Evolutionary conservation across 2,113 vertebrate genomes (phyloP), one percentile per base, ranked within the genome.

Genomic region (Myocastor coypus): DNA sequence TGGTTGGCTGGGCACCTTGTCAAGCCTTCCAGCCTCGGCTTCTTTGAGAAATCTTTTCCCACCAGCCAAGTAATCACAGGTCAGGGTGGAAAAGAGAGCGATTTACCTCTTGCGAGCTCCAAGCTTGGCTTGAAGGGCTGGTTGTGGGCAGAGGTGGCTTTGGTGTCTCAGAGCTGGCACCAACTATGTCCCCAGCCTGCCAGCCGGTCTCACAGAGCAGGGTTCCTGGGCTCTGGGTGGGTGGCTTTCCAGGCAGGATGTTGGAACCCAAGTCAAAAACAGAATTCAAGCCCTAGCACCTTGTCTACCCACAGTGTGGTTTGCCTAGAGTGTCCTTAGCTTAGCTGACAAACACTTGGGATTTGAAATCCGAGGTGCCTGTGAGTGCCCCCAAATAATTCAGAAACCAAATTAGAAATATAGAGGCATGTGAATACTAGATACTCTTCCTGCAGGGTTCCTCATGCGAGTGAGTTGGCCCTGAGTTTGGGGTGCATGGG

Each of bases 91-190:
- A 22, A 32, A 11, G 17, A 30, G 26, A 6, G 28, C 3, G 28
- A 4, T 40, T 10, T 17, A 7, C 42, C 55, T 34, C 11, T 30
- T 17, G 4, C 46, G 3, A 13, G 28, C 28, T 30, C 30, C 1
- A 19, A 22, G 28, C 5, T n/a, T 10, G 0, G 24, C 16, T 2
- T 7, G 2, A 30, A 0, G 26, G 1, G 10, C 50, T 0, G 5
- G 20, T 3, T 19, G 30, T 9, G 17, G 7, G 7, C 32, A 30
- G 22, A 3, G 40, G 30, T 13, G 71, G 2, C 37, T 32, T 2
- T 3, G n/a, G 1, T 3, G 28, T 4, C 9, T 46, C 69, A 0
- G 22, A 57, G 28, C 28, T 11, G 2, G 59, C 46, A 5, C 37
- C 68, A 14, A 16, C 26, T 26, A 16, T 13, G 32, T 14, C 5